These are phyloP conservation scores for Plebejus melissa DNA, from an alignment of 2,888 invertebrate genomes.

Conservation along the genomic window DNA sequence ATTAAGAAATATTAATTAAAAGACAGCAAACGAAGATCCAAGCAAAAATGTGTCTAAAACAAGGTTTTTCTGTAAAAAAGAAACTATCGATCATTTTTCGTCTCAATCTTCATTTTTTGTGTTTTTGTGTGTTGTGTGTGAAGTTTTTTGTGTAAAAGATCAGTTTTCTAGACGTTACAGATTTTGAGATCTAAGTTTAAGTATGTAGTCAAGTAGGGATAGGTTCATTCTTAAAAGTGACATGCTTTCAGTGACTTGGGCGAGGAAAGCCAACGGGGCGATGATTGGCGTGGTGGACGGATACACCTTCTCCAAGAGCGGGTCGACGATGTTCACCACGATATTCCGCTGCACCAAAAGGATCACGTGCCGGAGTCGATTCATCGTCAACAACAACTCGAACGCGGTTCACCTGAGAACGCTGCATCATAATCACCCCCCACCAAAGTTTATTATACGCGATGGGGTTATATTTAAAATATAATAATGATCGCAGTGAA, in stretches of 20 bases:
- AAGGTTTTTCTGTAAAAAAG: no score
- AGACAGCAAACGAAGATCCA: no score
- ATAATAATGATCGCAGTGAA: not conserved
- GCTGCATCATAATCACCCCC: constrained; percentile 57
- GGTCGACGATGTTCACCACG: not conserved
- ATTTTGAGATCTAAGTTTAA: no score
- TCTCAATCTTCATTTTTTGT: no score
- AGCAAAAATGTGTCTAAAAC: no score
- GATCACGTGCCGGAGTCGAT: constrained; percentile 38
- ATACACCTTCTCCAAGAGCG: constrained; percentile 20
- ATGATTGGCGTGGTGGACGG: constrained; percentile 2
- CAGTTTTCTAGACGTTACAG: no score
- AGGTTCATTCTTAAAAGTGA: not conserved
- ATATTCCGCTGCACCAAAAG: constrained; percentile 35
- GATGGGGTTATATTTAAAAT: constrained; percentile 32
- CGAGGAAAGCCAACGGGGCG: not conserved
- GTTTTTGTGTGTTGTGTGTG: no score
- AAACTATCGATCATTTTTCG: no score
- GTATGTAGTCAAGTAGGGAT: no score
- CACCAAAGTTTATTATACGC: constrained; percentile 35
- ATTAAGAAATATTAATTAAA: no score
- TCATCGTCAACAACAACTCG: constrained; percentile 42
- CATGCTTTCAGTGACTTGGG: constrained; percentile 23
- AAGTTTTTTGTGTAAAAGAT: no score
- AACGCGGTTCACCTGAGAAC: constrained; percentile 40